These are phyloP conservation scores for Drosophila lacicola DNA, from an alignment of 2,888 invertebrate genomes.

Conservation along the genomic window DNA sequence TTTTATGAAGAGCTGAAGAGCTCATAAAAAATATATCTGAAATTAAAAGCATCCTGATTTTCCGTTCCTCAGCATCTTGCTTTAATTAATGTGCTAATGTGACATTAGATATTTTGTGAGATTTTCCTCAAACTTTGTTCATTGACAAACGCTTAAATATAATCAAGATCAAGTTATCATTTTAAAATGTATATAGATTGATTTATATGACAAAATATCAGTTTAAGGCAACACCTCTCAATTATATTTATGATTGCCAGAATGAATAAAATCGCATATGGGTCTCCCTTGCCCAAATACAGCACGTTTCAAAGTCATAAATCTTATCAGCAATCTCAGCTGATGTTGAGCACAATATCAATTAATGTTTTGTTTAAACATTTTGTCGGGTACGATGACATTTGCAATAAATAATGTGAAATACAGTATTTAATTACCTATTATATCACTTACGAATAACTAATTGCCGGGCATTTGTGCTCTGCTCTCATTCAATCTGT, in stretches of 20 bases:
- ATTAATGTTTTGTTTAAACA: constrained; percentile 33
- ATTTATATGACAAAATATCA: constrained; percentile 5
- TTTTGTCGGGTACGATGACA: constrained; percentile 49
- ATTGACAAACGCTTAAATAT: too few species aligned
- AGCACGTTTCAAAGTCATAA: constrained; percentile 22
- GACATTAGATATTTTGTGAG: too few species aligned
- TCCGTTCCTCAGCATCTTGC: too few species aligned
- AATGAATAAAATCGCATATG: neutral
- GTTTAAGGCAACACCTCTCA: neutral
- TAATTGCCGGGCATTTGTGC: constrained; percentile 25
- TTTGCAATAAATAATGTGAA: constrained; percentile 24
- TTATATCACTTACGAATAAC: constrained; percentile 35
- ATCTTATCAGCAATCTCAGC: constrained; percentile 45
- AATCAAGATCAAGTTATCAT: neutral
- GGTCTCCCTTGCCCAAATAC: neutral
- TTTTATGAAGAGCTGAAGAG: too few species aligned
- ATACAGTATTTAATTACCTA: constrained; percentile 26
- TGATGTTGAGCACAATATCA: constrained; percentile 44
- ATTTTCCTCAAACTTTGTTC: neutral
- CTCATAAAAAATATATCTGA: too few species aligned
- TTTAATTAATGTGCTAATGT: too few species aligned
- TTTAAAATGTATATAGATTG: neutral
- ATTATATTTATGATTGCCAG: neutral
- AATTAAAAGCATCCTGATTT: too few species aligned
- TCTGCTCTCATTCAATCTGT: constrained; percentile 8